Evolutionary conservation across 2,888 invertebrate species (phyloP).

Genomic region (Axea sp.): DNA sequence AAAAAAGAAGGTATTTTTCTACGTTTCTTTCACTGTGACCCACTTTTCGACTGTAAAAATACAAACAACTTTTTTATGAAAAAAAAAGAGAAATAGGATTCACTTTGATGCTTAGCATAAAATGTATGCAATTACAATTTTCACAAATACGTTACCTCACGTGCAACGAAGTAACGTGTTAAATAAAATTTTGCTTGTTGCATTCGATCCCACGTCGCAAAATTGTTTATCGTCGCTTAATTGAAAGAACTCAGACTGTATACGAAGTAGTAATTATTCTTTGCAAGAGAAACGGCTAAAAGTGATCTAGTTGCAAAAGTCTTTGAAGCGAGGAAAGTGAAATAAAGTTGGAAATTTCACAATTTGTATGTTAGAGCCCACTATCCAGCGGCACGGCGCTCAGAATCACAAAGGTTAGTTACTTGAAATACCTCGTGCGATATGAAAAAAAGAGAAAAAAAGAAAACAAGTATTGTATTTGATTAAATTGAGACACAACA

Average conservation of each 20-base stretch:
- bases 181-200: slow-evolving; percentile 16
- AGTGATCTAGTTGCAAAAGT: slow-evolving; percentile 46
- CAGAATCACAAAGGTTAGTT: slow-evolving; percentile 74
- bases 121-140: slow-evolving; percentile 15
- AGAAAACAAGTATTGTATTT: slow-evolving; percentile 21
- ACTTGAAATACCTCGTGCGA: slow-evolving; percentile 43
- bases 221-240: slow-evolving; percentile 36
- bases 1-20: slow-evolving; percentile 77
- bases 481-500: slow-evolving; percentile 15
- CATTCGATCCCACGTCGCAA: too few relatives aligned
- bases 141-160: background rate
- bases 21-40: slow-evolving; percentile 23
- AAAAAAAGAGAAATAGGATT: slow-evolving; percentile 9
- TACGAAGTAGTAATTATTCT: too few relatives aligned
- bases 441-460: slow-evolving; percentile 33
- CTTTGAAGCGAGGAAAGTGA: slow-evolving; percentile 46
- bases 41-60: slow-evolving; percentile 38
- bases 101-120: slow-evolving; percentile 22
- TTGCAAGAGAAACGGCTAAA: slow-evolving; percentile 25
- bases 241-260: too few relatives aligned
- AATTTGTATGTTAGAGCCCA: slow-evolving; percentile 73
- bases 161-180: background rate
- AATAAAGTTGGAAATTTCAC: slow-evolving; percentile 66
- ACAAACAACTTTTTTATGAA: slow-evolving; percentile 33
- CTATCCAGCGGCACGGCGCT: slow-evolving; percentile 72